These are phyloP conservation scores for Philantomba maxwellii DNA, from an alignment of 2,113 vertebrate genomes.

Conservation along the genomic window DNA sequence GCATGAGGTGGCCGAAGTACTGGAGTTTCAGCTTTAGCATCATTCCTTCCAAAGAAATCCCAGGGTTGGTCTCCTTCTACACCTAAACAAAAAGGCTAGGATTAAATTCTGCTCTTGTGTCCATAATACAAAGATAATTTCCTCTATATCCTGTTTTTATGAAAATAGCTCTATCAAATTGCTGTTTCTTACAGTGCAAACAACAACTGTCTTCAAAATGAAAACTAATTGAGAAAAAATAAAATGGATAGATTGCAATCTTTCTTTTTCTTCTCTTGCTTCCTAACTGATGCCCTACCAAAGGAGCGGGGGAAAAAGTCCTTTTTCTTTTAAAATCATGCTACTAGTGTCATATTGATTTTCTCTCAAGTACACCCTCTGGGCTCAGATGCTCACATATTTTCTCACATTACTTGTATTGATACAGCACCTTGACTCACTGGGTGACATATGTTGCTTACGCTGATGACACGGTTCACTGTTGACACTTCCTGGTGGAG, in stretches of 20 bases:
- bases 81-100: not conserved
- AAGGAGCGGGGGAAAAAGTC: not conserved
- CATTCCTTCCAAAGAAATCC: too few relatives aligned
- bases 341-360: conserved; percentile 46
- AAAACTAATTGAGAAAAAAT: conserved; percentile 23
- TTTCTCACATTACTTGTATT: conserved; percentile 2
- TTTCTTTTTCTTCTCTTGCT: conserved; percentile 19
- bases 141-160: not conserved
- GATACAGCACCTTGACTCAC: conserved; percentile 32
- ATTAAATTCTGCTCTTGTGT: not conserved
- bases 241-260: not conserved
- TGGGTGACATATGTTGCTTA: not conserved
- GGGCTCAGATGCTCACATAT: conserved; percentile 19
- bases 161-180: not conserved
- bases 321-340: conserved; percentile 37
- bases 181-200: not conserved
- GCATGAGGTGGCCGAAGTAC: too few relatives aligned
- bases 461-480: not conserved
- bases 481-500: conserved; percentile 1
- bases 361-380: conserved; percentile 47
- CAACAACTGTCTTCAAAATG: conserved; percentile 33
- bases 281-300: conserved; percentile 8
- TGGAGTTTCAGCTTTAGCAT: too few relatives aligned
- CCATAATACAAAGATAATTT: not conserved
- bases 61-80: not conserved